Conservation (phyloP, 1,140 invertebrate species). For the Vollenhovia emeryi region DNA sequence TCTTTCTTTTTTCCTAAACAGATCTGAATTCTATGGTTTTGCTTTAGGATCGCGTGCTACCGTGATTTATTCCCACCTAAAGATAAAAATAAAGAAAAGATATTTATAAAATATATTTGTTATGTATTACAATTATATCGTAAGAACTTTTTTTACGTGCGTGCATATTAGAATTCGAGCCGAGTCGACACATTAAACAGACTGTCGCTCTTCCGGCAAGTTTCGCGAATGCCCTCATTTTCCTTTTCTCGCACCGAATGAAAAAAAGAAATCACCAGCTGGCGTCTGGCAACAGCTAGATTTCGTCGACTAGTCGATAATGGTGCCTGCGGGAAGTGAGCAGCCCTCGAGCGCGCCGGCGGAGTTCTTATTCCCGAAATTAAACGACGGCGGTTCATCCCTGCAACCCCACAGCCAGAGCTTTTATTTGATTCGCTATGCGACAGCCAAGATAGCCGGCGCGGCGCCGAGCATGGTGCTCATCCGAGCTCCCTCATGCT, state of each 20-base stretch:
- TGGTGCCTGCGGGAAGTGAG: conserved; percentile 42
- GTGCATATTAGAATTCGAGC: not conserved
- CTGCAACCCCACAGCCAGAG: conserved; percentile 13
- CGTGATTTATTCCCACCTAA: not conserved
- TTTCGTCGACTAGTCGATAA: conserved; percentile 39
- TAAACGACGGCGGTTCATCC: conserved; percentile 55
- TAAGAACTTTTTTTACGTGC: not conserved
- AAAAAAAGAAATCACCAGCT: not conserved
- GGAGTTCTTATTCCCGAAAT: conserved; percentile 61
- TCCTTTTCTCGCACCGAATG: not conserved
- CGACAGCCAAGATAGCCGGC: conserved; percentile 66
- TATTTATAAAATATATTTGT: not conserved
- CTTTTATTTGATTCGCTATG: conserved; percentile 56
- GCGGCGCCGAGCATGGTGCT: conserved; percentile 67
- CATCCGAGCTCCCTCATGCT: conserved; percentile 57
- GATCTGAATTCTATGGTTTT: not conserved
- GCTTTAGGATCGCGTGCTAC: not conserved
- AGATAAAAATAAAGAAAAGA: not conserved
- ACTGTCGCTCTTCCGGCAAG: not conserved
- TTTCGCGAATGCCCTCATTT: not conserved
- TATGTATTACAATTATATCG: not conserved
- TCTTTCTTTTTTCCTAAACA: not conserved
- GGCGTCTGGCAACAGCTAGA: not conserved
- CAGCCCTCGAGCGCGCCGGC: conserved; percentile 25
- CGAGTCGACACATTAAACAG: not conserved